A percentile compares a stretch with the other conserved stretches of the same genome.
These are phyloP conservation scores for Cremastobaeus sp. DNA, from an alignment of 2,888 invertebrate genomes.

Conservation along the genomic window DNA sequence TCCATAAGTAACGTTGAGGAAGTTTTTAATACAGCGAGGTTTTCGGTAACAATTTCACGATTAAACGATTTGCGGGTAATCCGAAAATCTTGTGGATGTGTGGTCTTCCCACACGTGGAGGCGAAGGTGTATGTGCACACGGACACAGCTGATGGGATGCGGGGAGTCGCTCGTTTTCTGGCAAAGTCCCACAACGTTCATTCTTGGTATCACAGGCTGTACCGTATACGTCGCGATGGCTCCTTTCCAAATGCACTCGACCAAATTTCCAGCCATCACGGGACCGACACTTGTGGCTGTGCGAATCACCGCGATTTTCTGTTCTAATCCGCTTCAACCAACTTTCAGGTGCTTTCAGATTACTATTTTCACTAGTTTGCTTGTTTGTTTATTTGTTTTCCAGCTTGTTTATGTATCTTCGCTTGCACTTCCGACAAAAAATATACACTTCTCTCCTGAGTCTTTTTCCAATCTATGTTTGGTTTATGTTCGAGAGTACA, in stretches of 20 bases:
- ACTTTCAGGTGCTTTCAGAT: slow-evolving; percentile 18
- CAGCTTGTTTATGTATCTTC: background rate
- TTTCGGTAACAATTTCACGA: slow-evolving; percentile 47
- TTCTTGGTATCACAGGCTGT: slow-evolving; percentile 39
- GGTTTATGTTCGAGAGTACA: too few species aligned
- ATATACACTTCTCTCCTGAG: too few species aligned
- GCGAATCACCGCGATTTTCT: slow-evolving; percentile 22
- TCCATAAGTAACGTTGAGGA: slow-evolving; percentile 29
- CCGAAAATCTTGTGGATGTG: slow-evolving; percentile 35
- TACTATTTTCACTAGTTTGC: slow-evolving; percentile 14
- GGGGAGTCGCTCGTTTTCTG: slow-evolving; percentile 17
- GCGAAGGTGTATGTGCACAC: background rate
- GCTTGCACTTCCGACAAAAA: too few species aligned
- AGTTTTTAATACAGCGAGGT: slow-evolving; percentile 24
- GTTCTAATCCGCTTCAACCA: slow-evolving; percentile 15
- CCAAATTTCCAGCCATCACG: slow-evolving; percentile 41
- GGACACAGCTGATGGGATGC: slow-evolving; percentile 1
- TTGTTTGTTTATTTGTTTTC: slow-evolving; percentile 22
- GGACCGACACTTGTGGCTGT: slow-evolving; percentile 57
- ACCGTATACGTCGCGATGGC: slow-evolving; percentile 50
- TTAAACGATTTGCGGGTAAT: slow-evolving; percentile 54
- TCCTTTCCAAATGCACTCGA: slow-evolving; percentile 57
- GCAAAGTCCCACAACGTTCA: slow-evolving; percentile 33
- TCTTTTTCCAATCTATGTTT: too few species aligned
- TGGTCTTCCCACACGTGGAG: background rate